These are phyloP conservation scores for Deilephila porcellus DNA, from an alignment of 2,888 invertebrate genomes.

Conservation along the genomic window DNA sequence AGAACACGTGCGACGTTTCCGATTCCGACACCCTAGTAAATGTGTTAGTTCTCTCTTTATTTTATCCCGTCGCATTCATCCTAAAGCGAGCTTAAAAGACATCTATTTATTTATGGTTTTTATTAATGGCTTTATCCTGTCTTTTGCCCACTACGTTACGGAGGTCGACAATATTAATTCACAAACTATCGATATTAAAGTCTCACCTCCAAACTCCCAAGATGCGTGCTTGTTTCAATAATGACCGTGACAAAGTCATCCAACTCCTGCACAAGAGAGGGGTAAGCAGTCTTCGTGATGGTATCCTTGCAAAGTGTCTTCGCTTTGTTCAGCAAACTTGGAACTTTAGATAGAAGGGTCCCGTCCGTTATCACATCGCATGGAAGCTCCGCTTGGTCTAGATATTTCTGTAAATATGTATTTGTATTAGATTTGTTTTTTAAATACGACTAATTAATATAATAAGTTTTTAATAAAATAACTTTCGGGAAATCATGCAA, in stretches of 20 bases:
- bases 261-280: constrained; percentile 85
- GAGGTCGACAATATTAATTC: no score
- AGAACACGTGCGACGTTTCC: no score
- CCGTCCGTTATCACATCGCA: constrained; percentile 56
- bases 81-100: no score
- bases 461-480: no score
- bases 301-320: constrained; percentile 87
- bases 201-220: constrained; percentile 87
- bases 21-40: no score
- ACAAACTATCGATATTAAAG: not conserved
- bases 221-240: constrained; percentile 87
- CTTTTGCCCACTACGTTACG: no score
- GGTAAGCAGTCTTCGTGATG: constrained; percentile 84
- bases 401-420: constrained; percentile 65
- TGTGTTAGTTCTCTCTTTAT: no score
- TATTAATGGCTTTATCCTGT: no score
- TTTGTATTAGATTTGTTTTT: not conserved
- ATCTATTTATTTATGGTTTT: no score
- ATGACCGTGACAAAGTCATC: constrained; percentile 88
- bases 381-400: constrained; percentile 69
- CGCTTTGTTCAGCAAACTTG: constrained; percentile 84
- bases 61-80: no score
- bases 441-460: no score
- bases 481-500: no score
- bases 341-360: constrained; percentile 67